Evolutionary conservation across 35 echinoderm and acorn worm genomes (phyloP).

Genomic region (Apostichopus japonicus): DNA sequence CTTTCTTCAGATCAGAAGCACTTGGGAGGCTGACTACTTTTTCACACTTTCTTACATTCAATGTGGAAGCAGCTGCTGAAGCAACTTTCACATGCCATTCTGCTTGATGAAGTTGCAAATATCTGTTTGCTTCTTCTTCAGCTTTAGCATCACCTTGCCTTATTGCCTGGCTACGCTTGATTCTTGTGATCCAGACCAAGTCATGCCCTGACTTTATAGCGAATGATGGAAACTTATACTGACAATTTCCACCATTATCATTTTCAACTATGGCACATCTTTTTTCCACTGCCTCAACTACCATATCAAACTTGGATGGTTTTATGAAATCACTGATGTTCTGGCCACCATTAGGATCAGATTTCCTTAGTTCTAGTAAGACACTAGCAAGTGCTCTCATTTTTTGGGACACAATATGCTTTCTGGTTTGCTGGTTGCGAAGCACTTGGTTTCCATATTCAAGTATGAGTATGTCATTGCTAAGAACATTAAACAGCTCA

Average conservation of each 20-base stretch:
- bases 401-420: slow-evolving; percentile 24
- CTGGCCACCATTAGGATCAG: not conserved
- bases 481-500: slow-evolving; percentile 21
- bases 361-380: not conserved
- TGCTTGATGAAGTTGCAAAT: not conserved
- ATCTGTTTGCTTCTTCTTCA: not conserved
- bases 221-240: not conserved
- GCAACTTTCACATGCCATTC: not conserved
- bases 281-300: not conserved
- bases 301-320: slow-evolving; percentile 16
- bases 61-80: too few relatives aligned
- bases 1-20: too few relatives aligned
- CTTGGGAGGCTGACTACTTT: too few relatives aligned
- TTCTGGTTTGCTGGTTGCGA: not conserved
- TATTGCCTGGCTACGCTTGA: not conserved
- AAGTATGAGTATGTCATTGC: slow-evolving; percentile 1
- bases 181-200: not conserved
- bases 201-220: slow-evolving; percentile 5
- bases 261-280: slow-evolving; percentile 3
- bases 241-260: not conserved
- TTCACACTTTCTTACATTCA: too few relatives aligned
- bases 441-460: not conserved
- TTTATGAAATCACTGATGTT: slow-evolving; percentile 5
- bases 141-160: not conserved
- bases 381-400: not conserved